These are phyloP conservation scores for Ormyrus nitidulus DNA, from an alignment of 2,888 invertebrate genomes.

Conservation along the genomic window DNA sequence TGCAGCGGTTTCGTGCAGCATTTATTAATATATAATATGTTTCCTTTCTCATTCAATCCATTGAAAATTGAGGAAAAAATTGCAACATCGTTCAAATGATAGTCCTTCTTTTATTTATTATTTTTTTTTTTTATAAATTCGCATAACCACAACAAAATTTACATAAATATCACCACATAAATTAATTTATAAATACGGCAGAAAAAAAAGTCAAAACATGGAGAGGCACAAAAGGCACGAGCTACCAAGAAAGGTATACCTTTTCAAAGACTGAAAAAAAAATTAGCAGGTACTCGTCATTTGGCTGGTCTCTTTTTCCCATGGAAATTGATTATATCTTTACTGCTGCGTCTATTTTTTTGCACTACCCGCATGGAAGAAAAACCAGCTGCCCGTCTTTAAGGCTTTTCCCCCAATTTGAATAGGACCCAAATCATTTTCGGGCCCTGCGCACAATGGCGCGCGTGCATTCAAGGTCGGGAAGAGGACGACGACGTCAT, in stretches of 20 bases:
- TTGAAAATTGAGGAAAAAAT: too few species aligned
- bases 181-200: neutral
- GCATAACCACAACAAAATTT: neutral
- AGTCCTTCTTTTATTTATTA: too few species aligned
- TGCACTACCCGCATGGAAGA: conserved; percentile 34
- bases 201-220: conserved; percentile 17
- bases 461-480: conserved; percentile 34
- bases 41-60: too few species aligned
- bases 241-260: conserved; percentile 20
- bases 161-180: conserved; percentile 23
- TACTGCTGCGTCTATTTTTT: conserved; percentile 23
- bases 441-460: neutral
- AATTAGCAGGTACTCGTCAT: conserved; percentile 21
- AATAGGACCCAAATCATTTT: conserved; percentile 25
- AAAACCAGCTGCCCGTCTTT: conserved; percentile 50
- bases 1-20: too few species aligned
- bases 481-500: conserved; percentile 10
- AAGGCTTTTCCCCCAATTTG: neutral
- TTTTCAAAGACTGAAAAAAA: neutral
- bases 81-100: too few species aligned
- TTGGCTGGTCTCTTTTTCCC: conserved; percentile 20
- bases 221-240: neutral
- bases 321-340: conserved; percentile 38
- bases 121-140: too few species aligned
- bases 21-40: too few species aligned